Evolutionary conservation across 2,888 invertebrate genomes (phyloP).

Genomic region (Patella caerulea): DNA sequence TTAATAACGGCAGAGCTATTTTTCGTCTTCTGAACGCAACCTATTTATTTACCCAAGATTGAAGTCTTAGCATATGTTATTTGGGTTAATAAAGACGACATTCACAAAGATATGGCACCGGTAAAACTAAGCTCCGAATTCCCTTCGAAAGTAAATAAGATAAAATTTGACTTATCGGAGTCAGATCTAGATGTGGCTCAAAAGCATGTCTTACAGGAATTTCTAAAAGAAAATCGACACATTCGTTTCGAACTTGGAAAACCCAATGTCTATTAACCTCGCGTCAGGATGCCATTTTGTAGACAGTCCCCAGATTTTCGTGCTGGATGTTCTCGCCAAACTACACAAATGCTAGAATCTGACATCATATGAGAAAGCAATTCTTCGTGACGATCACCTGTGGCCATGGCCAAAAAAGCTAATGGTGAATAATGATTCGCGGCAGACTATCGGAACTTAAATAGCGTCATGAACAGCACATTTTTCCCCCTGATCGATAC

Average conservation of each 20-base stretch:
- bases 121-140: too few species aligned
- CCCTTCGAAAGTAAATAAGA: neutral
- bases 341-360: conserved; percentile 34
- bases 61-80: conserved; percentile 23
- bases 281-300: conserved; percentile 28
- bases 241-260: conserved; percentile 29
- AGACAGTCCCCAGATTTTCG: conserved; percentile 27
- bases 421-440: conserved; percentile 36
- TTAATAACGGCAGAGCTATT: neutral
- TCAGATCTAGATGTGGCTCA: conserved; percentile 12
- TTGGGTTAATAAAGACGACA: too few species aligned
- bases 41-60: conserved; percentile 25
- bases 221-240: conserved; percentile 4
- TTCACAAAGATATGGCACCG: too few species aligned
- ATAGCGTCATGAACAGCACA: conserved; percentile 31
- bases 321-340: conserved; percentile 28
- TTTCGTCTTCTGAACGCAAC: conserved; percentile 30
- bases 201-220: neutral
- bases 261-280: conserved; percentile 28
- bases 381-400: conserved; percentile 34
- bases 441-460: conserved; percentile 35
- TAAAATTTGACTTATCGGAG: conserved; percentile 19
- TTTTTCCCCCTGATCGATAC: conserved; percentile 31
- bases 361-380: conserved; percentile 3
- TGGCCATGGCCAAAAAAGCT: conserved; percentile 36